A percentile compares a stretch with the other conserved stretches of the same genome.
These are phyloP conservation scores for Diaphora mendica DNA, from an alignment of 2,888 invertebrate species.

Conservation along the genomic window DNA sequence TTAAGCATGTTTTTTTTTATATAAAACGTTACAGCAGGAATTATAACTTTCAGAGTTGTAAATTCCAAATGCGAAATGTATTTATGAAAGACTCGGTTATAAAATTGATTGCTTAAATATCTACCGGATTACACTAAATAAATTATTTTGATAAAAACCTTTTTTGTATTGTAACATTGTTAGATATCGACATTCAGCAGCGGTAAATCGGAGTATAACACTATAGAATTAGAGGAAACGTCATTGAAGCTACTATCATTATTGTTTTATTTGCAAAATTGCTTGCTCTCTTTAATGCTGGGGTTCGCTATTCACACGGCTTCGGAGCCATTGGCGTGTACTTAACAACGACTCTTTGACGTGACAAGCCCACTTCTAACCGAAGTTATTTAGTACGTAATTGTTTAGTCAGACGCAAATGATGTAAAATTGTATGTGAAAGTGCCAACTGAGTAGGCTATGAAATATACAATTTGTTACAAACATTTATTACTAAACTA, in stretches of 20 bases:
- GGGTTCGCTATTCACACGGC: slow-evolving; percentile 71
- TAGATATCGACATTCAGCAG: background rate
- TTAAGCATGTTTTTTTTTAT: too few relatives aligned
- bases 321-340: slow-evolving; percentile 64
- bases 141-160: background rate
- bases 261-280: slow-evolving; percentile 80
- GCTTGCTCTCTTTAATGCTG: slow-evolving; percentile 68
- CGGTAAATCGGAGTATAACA: background rate
- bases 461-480: background rate
- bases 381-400: slow-evolving; percentile 54
- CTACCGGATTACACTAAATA: background rate
- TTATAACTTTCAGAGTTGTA: too few relatives aligned
- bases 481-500: slow-evolving; percentile 14
- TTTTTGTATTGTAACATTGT: background rate
- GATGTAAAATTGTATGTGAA: slow-evolving; percentile 49
- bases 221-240: slow-evolving; percentile 70
- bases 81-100: too few relatives aligned
- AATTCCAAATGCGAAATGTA: too few relatives aligned
- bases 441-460: slow-evolving; percentile 23
- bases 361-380: slow-evolving; percentile 73
- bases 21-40: too few relatives aligned
- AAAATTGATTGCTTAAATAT: too few relatives aligned
- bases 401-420: slow-evolving; percentile 68
- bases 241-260: slow-evolving; percentile 72
- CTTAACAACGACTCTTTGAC: slow-evolving; percentile 72